These are phyloP conservation scores for Elachura formosa DNA, from an alignment of 2,113 vertebrate genomes.

Conservation along the genomic window DNA sequence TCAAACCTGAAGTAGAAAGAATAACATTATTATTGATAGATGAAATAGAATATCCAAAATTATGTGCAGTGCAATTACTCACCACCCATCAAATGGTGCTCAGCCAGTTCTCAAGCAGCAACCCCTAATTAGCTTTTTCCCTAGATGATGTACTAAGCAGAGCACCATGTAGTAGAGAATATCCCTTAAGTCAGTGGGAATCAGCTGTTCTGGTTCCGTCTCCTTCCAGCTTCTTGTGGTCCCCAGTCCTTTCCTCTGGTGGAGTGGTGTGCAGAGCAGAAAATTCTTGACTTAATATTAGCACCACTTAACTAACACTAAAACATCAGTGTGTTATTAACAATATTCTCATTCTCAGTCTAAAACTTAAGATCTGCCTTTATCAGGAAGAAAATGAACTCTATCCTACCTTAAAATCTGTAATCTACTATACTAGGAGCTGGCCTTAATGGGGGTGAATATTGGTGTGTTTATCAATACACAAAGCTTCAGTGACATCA, in stretches of 20 bases:
- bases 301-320: neutral
- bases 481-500: neutral
- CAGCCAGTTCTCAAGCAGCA: neutral
- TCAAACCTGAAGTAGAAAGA: neutral
- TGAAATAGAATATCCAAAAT: neutral
- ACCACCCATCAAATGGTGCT: accelerated
- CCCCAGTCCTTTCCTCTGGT: neutral
- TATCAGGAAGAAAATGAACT: neutral
- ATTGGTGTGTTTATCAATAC: neutral
- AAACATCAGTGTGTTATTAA: neutral
- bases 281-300: neutral
- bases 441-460: neutral
- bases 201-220: neutral
- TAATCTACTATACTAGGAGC: neutral
- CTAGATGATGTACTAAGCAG: neutral
- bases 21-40: neutral
- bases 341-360: neutral
- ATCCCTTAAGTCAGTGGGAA: neutral
- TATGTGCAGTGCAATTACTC: neutral
- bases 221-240: accelerated
- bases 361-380: neutral
- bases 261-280: neutral
- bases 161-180: neutral
- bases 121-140: neutral
- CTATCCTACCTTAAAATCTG: neutral